Evolutionary conservation across 2,797 vertebrate genomes (phyloP), one percentile per base, ranked within the genome.

Genomic region (Hephaestus fuliginosus): DNA sequence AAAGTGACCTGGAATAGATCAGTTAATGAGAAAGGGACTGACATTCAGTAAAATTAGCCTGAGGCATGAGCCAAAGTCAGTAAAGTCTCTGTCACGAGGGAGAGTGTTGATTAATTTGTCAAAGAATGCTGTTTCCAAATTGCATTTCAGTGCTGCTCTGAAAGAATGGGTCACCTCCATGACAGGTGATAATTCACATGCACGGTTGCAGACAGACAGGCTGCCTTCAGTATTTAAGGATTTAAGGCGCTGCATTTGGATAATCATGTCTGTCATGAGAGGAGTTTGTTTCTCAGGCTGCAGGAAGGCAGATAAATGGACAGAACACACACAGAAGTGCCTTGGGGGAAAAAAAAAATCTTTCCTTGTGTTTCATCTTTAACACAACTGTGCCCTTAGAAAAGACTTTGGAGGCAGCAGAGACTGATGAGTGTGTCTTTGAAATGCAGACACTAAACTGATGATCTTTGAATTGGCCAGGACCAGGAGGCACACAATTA

Each of bases 21-120:
- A 76, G 80, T 88, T 85, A 85, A 89, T 78, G 71, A 87, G 77
- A 75, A 79, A 64, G 81, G 48, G 78, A 81, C 78, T 86, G 88
- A 89, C 79, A 88, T 83, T 86, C 55, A 81, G 79, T 75, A 67
- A 81, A 86, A 90, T 89, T 77, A 90, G 82, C 88, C 81, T 1
- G 7, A 84, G 87, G 86, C 83, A 53, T 48, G 70, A 82, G 80
- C 73, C 83, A 83, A 86, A 90, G 85, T 88, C 86, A 67, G 87
- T 88, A 78, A 93, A 91, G 89, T 84, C 72, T 84, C 73, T 81
- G 68, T 89, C 93, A 89, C 65, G 58, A 83, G 88, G 84, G 81
- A 78, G 85, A 86, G 81, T 78, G 87, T 85, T 93, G 88, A 93
- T 95, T 91, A 92, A 93, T 91, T 91, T 92, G 88, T 94, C 86